These are phyloP conservation scores for Andrena camellia DNA, from an alignment of 2,888 invertebrate genomes.

Conservation along the genomic window DNA sequence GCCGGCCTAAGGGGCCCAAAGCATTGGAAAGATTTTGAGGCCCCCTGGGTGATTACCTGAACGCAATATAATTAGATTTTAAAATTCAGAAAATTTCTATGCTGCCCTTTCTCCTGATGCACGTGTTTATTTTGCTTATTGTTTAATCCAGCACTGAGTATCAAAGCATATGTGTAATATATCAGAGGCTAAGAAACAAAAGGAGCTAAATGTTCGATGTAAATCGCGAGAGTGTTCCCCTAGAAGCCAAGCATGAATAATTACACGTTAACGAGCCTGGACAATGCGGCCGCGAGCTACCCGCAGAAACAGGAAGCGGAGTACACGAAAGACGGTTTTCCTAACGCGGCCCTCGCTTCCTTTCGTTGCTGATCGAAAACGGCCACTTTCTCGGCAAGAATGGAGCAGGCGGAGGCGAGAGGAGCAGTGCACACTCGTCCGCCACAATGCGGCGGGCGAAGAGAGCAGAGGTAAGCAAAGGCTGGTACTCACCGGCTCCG, in stretches of 20 bases:
- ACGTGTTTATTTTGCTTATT: too few relatives aligned
- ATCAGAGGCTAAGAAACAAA: background rate
- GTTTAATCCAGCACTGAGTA: too few relatives aligned
- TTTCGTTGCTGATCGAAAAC: slow-evolving; percentile 49
- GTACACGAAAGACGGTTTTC: slow-evolving; percentile 10
- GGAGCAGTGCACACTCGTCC: slow-evolving; percentile 13
- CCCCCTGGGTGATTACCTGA: too few relatives aligned
- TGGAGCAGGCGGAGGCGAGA: slow-evolving; percentile 36
- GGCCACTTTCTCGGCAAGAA: slow-evolving; percentile 44
- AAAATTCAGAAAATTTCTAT: too few relatives aligned
- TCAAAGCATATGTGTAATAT: too few relatives aligned
- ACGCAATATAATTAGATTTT: too few relatives aligned
- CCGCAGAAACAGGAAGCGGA: slow-evolving; percentile 24
- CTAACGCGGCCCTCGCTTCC: slow-evolving; percentile 29
- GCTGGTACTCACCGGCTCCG: slow-evolving; percentile 90
- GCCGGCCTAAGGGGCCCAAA: too few relatives aligned
- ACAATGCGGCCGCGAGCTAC: slow-evolving; percentile 19
- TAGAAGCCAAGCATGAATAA: slow-evolving; percentile 27
- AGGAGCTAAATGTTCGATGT: background rate
- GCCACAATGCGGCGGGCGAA: background rate
- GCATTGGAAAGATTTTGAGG: too few relatives aligned
- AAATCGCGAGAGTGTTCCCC: slow-evolving; percentile 4
- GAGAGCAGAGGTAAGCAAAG: slow-evolving; percentile 20
- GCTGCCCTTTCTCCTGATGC: too few relatives aligned
- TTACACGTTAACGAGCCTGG: slow-evolving; percentile 31